Evolutionary conservation across 2,113 vertebrate species (phyloP).

Genomic region (Semnornis frantzii): DNA sequence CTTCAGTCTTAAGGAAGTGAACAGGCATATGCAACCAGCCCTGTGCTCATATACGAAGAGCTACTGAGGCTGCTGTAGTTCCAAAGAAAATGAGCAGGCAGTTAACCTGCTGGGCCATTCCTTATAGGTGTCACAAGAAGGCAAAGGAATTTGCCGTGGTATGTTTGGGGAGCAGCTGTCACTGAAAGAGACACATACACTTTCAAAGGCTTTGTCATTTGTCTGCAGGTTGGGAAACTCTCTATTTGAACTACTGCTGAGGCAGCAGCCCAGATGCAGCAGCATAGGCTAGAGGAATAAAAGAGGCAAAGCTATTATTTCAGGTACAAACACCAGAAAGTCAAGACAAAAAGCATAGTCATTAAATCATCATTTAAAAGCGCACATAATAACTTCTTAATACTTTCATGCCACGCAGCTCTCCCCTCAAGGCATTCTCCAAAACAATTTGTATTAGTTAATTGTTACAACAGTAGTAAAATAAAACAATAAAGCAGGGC

Average conservation of each 20-base stretch:
- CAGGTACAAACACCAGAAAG: slow-evolving; percentile 27
- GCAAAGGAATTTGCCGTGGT: background rate
- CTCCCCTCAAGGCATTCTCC: background rate
- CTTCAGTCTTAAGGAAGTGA: background rate
- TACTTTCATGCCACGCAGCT: background rate
- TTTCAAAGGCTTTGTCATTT: slow-evolving; percentile 42
- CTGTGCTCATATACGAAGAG: background rate
- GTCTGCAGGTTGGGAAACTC: slow-evolving; percentile 1
- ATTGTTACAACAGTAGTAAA: background rate
- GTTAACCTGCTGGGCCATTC: slow-evolving; percentile 25
- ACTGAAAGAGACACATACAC: background rate
- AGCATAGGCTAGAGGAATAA: background rate
- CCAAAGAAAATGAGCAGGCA: slow-evolving; percentile 18
- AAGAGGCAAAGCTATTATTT: slow-evolving; percentile 5
- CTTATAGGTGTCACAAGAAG: background rate
- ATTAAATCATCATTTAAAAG: background rate
- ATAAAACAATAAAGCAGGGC: background rate
- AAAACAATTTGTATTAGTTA: slow-evolving; percentile 6
- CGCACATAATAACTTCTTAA: background rate
- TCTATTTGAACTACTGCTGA: slow-evolving; percentile 23
- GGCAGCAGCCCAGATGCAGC: slow-evolving; percentile 3
- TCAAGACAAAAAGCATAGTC: background rate
- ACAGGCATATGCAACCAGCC: background rate
- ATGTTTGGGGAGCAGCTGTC: slow-evolving; percentile 40
- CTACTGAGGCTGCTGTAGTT: background rate